Conservation (phyloP, 2,888 invertebrate species). For the Aleiodes testaceus region DNA sequence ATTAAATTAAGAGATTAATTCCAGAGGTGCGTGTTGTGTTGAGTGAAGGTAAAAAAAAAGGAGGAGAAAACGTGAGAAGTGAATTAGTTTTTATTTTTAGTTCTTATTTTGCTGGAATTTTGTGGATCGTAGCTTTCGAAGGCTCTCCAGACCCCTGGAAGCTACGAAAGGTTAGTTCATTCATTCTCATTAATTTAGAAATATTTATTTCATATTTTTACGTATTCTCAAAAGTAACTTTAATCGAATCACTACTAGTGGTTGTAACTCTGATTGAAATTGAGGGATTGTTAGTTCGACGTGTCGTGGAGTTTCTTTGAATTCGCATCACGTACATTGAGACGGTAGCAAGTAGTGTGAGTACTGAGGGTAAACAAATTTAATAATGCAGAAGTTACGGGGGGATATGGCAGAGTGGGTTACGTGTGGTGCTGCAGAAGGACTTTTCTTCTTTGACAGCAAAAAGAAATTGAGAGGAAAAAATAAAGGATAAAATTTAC, state of each 20-base stretch:
- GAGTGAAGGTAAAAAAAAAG: background rate
- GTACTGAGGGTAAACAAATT: slow-evolving; percentile 20
- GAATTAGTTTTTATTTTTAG: background rate
- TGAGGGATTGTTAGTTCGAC: background rate
- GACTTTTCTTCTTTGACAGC: background rate
- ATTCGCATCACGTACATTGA: slow-evolving; percentile 12
- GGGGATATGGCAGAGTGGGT: background rate
- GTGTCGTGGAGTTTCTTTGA: background rate
- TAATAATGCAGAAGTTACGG: slow-evolving; percentile 26
- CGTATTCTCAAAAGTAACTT: background rate
- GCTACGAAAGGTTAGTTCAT: slow-evolving; percentile 1
- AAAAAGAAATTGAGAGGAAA: no score
- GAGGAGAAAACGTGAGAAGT: background rate
- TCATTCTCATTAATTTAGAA: background rate
- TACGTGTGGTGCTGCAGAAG: slow-evolving; percentile 6
- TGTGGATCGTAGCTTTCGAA: background rate
- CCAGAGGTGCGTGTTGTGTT: slow-evolving; percentile 5
- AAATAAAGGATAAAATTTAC: no score
- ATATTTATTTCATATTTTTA: background rate
- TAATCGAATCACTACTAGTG: background rate
- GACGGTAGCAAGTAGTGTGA: background rate
- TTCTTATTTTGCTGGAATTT: background rate
- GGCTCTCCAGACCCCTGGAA: background rate
- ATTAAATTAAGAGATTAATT: background rate
- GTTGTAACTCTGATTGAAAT: background rate